Percentiles rank a stretch among this genome's conserved stretches.
Evolutionary conservation across 2,113 vertebrate species (phyloP).

Genomic region (Vanacampus margaritifer): DNA sequence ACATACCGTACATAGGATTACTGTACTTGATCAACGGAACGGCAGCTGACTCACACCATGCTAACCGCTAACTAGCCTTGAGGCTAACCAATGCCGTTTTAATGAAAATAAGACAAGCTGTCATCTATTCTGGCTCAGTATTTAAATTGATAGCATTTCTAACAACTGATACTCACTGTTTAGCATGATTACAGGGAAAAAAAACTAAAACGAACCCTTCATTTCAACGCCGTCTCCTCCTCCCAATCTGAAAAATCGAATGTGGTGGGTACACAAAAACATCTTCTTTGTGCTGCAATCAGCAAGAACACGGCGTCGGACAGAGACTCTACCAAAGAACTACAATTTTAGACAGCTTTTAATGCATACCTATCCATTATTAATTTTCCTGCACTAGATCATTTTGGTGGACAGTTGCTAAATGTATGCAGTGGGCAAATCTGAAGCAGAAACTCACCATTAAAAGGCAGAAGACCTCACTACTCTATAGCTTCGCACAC

Average conservation of each 20-base stretch:
- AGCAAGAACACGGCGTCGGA: neutral
- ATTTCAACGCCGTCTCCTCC: neutral
- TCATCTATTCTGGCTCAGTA: too few species aligned
- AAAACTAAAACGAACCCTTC: too few species aligned
- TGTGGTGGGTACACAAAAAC: neutral
- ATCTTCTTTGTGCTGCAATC: neutral
- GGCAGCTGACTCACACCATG: too few species aligned
- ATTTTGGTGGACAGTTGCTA: neutral
- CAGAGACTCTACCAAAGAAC: neutral
- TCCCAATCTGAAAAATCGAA: too few species aligned
- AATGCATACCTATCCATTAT: neutral
- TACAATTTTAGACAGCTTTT: neutral
- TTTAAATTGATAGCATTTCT: too few species aligned
- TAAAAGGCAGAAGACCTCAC: neutral
- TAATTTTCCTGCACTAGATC: neutral
- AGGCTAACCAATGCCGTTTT: too few species aligned
- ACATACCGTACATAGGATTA: too few species aligned
- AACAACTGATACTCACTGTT: too few species aligned
- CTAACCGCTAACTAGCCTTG: too few species aligned
- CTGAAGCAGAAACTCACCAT: neutral
- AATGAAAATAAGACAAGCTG: too few species aligned
- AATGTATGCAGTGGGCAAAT: neutral
- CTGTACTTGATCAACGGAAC: too few species aligned
- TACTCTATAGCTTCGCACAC: neutral
- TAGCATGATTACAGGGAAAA: too few species aligned